A percentile compares a stretch with the other conserved stretches of the same genome.
Evolutionary conservation across 2,888 invertebrate genomes (phyloP).

Genomic region (Scaptomyza flava): DNA sequence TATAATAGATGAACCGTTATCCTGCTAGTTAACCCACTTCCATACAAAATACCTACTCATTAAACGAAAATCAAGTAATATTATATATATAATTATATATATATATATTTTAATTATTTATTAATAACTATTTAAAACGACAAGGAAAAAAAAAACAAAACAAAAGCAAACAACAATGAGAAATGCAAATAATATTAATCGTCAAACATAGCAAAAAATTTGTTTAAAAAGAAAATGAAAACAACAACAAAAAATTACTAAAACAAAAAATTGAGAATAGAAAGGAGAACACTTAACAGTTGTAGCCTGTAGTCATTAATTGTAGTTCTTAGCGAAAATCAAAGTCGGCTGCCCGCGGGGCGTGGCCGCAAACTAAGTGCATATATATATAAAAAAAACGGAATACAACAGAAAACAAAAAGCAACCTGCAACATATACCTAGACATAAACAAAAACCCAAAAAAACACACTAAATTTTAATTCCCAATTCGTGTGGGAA

Average conservation of each 20-base stretch:
- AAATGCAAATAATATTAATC: conserved; percentile 48
- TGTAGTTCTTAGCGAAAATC: conserved; percentile 74
- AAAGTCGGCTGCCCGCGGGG: conserved; percentile 60
- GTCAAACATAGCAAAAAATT: conserved; percentile 64
- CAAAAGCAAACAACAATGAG: conserved; percentile 26
- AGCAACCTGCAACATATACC: conserved; percentile 39
- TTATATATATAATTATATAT: conserved; percentile 31
- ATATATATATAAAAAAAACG: conserved; percentile 48
- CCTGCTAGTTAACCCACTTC: conserved; percentile 55
- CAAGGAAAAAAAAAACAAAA: conserved; percentile 22
- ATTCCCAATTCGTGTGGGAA: conserved; percentile 34
- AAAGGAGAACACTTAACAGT: conserved; percentile 56
- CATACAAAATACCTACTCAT: conserved; percentile 57
- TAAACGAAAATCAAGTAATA: conserved; percentile 37
- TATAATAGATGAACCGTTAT: conserved; percentile 35
- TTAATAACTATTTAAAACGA: conserved; percentile 69
- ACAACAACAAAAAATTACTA: conserved; percentile 26
- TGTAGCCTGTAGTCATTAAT: conserved; percentile 78
- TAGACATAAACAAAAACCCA: conserved; percentile 33
- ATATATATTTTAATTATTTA: conserved; percentile 60
- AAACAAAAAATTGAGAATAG: conserved; percentile 12
- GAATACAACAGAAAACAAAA: background rate
- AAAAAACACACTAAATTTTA: conserved; percentile 34
- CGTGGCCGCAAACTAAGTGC: conserved; percentile 73
- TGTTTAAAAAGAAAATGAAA: conserved; percentile 57